Evolutionary conservation across 2,797 vertebrate genomes (phyloP), one percentile per base, ranked within the genome.

Genomic region (Tapera naevia): DNA sequence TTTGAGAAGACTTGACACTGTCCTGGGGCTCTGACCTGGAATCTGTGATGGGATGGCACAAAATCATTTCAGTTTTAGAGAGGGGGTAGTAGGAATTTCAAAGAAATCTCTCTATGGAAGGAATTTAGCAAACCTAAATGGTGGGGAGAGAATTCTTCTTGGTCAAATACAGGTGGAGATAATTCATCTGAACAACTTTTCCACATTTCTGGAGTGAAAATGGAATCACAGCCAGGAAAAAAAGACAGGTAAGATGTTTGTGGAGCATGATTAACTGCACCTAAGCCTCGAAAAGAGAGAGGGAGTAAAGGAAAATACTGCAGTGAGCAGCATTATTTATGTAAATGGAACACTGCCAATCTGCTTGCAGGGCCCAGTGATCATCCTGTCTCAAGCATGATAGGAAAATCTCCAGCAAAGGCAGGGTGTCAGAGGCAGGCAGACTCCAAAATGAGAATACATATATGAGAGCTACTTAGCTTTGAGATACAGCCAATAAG

Each of bases 251-350:
- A 46, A 89, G 71, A 10, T n/a, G 25, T 24, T 28, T 33, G 41
- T 76, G 79, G n/a, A 88, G 32, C 54, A 78, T 61, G 48, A 83
- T 57, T 23, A 91, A 79, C 14, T 70, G 58, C 28, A 54, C 16
- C 28, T 71, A 37, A 53, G 37, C 53, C n/a, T 83, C 16, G 81
- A 48, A 78, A 41, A 58, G 48, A 56, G 84, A 60, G 84, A 60
- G 45, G 33, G 82, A 92, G 61, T 64, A 57, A 73, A 43, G 86
- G 93, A 75, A 88, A 94, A 84, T 66, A 6, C 87, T 81, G 91
- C 70, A 35, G 80, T 8, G 33, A 64, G 51, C 89, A 89, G 88
- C 58, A 64, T 95, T 91, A 73, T 72, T 69, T 80, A 70, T 86
- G 93, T 73, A 88, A 91, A 70, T 84, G 85, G 80, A 65, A 23